Evolutionary conservation across 2,888 invertebrate genomes (phyloP).

Genomic region (Epinotia ramella): DNA sequence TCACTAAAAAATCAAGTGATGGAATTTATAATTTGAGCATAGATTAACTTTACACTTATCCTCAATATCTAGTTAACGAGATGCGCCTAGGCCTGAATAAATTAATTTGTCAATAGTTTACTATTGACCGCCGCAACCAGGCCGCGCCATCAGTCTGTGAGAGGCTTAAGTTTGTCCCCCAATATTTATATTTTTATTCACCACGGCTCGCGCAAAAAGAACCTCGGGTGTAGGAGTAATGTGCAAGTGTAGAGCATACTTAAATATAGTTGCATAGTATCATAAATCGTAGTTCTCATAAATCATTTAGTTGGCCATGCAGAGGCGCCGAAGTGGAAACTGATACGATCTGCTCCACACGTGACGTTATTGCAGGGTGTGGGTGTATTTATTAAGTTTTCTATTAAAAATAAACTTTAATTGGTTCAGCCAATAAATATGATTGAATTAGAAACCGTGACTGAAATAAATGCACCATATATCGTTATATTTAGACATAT

Average conservation of each 20-base stretch:
- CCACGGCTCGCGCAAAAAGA: background rate
- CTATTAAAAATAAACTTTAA: background rate
- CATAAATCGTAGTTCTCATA: slow-evolving; percentile 23
- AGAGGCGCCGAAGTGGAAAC: slow-evolving; percentile 22
- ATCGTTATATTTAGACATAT: no score
- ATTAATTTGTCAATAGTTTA: no score
- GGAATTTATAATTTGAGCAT: no score
- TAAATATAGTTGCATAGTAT: slow-evolving; percentile 2
- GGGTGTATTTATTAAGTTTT: slow-evolving; percentile 5
- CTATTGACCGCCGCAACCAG: no score
- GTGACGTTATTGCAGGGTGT: slow-evolving; percentile 17
- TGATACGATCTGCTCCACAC: slow-evolving; percentile 32
- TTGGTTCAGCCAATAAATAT: background rate
- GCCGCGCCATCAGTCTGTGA: no score
- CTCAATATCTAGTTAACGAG: no score
- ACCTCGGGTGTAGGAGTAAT: background rate
- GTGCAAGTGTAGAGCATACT: background rate
- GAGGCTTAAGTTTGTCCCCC: no score
- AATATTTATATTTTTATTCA: no score
- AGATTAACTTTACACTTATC: no score
- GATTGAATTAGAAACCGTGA: background rate
- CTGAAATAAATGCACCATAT: no score
- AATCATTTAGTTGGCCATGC: slow-evolving; percentile 23
- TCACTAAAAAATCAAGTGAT: no score
- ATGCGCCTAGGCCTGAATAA: no score